A percentile compares a stretch with the other conserved stretches of the same genome.
Conservation (phyloP, 2,113 vertebrate species). For the Lepisosteus oculatus region DNA sequence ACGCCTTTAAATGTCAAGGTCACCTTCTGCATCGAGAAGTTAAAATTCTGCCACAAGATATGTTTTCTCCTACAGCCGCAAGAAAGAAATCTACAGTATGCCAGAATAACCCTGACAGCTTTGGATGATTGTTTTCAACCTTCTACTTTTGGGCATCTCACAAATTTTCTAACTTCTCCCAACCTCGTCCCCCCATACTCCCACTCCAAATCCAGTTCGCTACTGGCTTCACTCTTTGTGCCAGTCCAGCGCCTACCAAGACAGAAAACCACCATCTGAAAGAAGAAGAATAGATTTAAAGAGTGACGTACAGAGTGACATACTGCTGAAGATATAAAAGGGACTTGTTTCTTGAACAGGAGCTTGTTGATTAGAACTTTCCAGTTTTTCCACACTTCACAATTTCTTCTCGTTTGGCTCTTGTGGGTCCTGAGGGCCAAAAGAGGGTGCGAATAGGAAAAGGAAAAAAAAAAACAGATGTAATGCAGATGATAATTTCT, state of each 20-base stretch:
- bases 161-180: neutral
- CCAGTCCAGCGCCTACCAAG: constrained; percentile 2
- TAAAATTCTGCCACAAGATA: constrained; percentile 24
- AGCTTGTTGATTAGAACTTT: neutral
- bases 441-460: too few species aligned
- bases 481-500: too few species aligned
- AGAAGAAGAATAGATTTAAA: neutral
- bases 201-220: constrained; percentile 7
- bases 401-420: neutral
- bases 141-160: constrained; percentile 6
- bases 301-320: constrained; percentile 2
- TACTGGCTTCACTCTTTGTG: neutral
- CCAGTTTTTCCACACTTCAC: constrained; percentile 12
- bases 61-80: constrained; percentile 27
- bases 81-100: neutral
- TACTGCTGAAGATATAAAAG: constrained; percentile 6
- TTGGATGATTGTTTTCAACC: constrained; percentile 4
- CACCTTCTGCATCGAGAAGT: constrained; percentile 32
- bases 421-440: neutral
- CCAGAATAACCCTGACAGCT: constrained; percentile 19
- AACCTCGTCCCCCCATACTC: neutral
- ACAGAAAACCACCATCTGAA: neutral
- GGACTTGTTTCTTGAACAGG: constrained; percentile 6
- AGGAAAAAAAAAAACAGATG: too few species aligned
- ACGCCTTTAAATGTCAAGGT: constrained; percentile 20